These are phyloP conservation scores for Amphibalanus amphitrite DNA, from an alignment of 1,140 invertebrate genomes.

Conservation along the genomic window DNA sequence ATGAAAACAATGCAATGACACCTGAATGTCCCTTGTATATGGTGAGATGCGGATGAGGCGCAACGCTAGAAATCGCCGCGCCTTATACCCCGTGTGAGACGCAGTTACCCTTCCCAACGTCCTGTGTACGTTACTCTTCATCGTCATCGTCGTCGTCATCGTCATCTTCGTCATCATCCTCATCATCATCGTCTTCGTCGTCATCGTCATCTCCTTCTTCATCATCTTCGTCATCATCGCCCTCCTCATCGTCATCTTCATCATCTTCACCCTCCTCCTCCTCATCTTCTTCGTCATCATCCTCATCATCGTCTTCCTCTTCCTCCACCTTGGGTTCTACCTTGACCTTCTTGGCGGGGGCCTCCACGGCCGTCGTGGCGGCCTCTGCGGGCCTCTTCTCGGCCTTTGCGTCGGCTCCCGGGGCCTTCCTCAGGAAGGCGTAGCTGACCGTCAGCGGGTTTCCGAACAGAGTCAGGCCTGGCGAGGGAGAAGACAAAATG, in stretches of 20 bases:
- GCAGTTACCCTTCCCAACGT: too few species aligned
- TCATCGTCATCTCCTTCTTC: conserved; percentile 3
- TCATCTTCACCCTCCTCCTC: conserved; percentile 2
- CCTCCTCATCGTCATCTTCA: conserved; percentile 13
- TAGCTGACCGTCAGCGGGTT: not conserved
- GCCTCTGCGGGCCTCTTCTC: not conserved
- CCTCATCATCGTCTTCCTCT: not conserved
- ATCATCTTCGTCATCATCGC: conserved; percentile 6
- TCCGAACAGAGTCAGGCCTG: not conserved
- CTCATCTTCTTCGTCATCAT: not conserved
- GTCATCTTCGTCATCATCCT: conserved; percentile 4
- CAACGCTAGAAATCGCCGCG: too few species aligned
- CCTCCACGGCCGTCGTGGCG: not conserved
- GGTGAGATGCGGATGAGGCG: too few species aligned
- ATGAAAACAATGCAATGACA: too few species aligned
- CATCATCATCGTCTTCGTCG: conserved; percentile 6
- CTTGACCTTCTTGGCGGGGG: not conserved
- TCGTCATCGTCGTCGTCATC: too few species aligned
- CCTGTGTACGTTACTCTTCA: too few species aligned
- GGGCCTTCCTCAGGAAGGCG: not conserved
- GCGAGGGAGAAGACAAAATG: not conserved
- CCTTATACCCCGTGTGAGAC: too few species aligned
- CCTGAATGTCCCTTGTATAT: too few species aligned
- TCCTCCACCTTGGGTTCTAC: not conserved
- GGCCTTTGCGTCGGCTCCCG: not conserved